These are phyloP conservation scores for Eulemur macaco DNA, from an alignment of 2,113 vertebrate species.

Conservation along the genomic window DNA sequence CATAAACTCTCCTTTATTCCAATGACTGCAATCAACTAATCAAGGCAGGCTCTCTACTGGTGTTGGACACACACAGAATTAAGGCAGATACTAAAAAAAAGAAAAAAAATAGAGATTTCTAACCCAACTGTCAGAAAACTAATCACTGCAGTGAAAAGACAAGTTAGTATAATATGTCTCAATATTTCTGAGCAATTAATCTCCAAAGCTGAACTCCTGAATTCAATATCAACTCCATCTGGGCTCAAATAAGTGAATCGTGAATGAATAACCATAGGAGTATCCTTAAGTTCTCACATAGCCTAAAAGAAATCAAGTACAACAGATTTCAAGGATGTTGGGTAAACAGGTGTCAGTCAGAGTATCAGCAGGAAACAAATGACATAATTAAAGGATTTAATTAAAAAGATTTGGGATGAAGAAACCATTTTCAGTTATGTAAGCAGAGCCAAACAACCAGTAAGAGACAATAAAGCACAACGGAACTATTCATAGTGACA, in stretches of 20 bases:
- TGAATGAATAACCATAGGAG: background rate
- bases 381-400: background rate
- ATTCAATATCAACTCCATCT: background rate
- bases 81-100: background rate
- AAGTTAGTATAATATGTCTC: background rate
- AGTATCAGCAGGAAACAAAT: background rate
- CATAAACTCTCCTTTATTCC: background rate
- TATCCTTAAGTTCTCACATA: background rate
- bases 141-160: constrained; percentile 9
- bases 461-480: background rate
- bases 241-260: background rate
- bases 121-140: constrained; percentile 25
- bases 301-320: background rate
- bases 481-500: too few species aligned
- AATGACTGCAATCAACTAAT: background rate
- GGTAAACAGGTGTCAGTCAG: background rate
- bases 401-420: background rate
- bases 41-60: background rate
- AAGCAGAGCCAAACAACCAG: background rate
- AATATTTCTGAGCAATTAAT: background rate
- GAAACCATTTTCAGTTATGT: background rate
- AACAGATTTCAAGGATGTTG: background rate
- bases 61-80: background rate
- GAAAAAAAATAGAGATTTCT: background rate
- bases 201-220: constrained; percentile 21